Conservation (phyloP, 2,113 vertebrate genomes). For the Platysteira castanea region DNA sequence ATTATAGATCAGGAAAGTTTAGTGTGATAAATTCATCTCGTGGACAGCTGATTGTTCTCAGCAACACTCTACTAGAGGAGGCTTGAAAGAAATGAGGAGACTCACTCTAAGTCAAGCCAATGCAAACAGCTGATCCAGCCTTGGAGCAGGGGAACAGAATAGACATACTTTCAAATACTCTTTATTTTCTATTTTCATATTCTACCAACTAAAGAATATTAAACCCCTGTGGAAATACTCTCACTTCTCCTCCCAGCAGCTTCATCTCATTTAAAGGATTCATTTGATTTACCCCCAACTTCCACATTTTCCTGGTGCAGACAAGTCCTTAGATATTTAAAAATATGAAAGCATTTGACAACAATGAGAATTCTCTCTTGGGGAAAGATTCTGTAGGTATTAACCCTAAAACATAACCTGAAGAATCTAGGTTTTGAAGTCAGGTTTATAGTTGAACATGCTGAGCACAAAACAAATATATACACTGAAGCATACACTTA, state of each 20-base stretch:
- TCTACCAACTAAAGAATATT: background rate
- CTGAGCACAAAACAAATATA: background rate
- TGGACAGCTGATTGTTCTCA: background rate
- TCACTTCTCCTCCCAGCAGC: background rate
- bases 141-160: background rate
- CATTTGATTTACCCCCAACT: background rate
- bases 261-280: conserved; percentile 2
- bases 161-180: background rate
- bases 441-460: background rate
- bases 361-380: background rate
- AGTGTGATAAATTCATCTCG: background rate
- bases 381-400: background rate
- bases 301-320: background rate
- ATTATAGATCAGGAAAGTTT: background rate
- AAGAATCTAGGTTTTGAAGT: background rate
- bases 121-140: background rate
- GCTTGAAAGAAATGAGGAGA: background rate
- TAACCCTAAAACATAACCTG: background rate
- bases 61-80: background rate
- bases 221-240: background rate
- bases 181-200: background rate
- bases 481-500: background rate
- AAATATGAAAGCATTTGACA: background rate
- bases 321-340: background rate
- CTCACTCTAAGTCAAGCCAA: background rate